Evolutionary conservation across 2,113 vertebrate genomes (phyloP), one percentile per base, ranked within the genome.

Genomic region (Polyodon spathula): DNA sequence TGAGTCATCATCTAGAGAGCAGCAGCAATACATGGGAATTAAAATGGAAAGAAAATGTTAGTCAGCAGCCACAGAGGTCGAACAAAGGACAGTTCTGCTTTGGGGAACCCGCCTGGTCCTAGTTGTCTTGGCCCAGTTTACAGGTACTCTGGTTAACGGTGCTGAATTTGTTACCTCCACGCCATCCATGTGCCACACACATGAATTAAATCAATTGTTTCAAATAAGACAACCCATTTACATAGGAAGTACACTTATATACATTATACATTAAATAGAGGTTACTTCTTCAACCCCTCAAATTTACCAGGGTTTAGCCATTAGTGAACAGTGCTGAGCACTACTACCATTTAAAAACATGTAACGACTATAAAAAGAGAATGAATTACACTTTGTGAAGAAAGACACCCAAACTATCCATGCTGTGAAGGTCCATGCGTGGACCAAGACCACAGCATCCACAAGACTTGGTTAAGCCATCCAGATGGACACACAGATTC

Each of bases 1-100:
- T 72, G 88, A 84, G 75, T 97, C 94, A 0, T 98, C 96, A 62
- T 98, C 96, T 98, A 75, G 6, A 63, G 40, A 48, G 12, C 63
- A 61, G 60, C 44, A 81, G 66, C 5, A 7, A 43, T 17, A 39
- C 1, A 1, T 17, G 58, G 38, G 40, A 63, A 43, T 15, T 51
- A 54, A 59, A 9, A 10, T 38, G 11, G 50, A 55, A 17, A 59
- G 11, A 51, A 7, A 41, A 14, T 39, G 27, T 3, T 4, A 50
- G 7, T 4, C n/a, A 4, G 4, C 10, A 4, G 12, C 27, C 42
- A 57, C 60, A 64, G 2, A 53, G 50, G 6, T 6, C 6, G 39
- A 42, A 8, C 9, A 14, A 40, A 10, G 8, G 8, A n/a, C n/a
- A n/a, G n/a, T n/a, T n/a, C n/a, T n/a, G n/a, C n/a, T n/a, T n/a